Base-by-base conservation (phyloP, 2,888 invertebrate species). In the Arctia plantaginis region DNA sequence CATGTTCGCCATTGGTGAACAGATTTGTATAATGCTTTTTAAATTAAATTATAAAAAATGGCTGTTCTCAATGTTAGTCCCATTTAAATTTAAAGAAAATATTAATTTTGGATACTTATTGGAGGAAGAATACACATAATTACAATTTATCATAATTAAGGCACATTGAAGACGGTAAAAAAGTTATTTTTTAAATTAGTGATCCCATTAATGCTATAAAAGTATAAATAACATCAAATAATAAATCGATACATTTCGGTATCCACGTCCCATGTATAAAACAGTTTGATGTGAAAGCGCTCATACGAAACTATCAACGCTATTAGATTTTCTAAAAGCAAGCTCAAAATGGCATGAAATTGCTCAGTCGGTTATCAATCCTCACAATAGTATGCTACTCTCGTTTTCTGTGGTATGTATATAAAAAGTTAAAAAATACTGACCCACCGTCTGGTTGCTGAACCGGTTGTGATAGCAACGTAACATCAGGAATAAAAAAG, bases 321-420 rank as follows among this genome's bases (percentile, higher is more conserved):
- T 81, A 83, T 85, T 87, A 87, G 67, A 77, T 81, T 87, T 88
- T 84, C 80, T 83, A 85, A 83, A 84, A 80, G 81, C 82, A 82
- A 80, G 85, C 71, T 81, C 83, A 88, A 90, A 62, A 90, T 85
- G 82, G 88, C 91, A 90, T 90, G 88, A 92, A 92, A 91, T 92
- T 90, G 87, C 78, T 79, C 78, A 82, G 80, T 77, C 71, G 78
- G 79, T 82, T 85, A 87, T 84, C 87, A 86, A 87, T 88, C 78
- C 81, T 87, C 83, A 85, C 84, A 85, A 87, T 85, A 77, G 76
- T 77, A 76, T 77, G 73, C 71, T 83, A 89, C 90, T 91, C 87
- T 92, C 88, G 84, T 85, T 91, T 91, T 92, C 90, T 78, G 88
- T 79, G 90, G 90, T 88, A 89, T 90, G 89, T 86, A 79, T 75